Evolutionary conservation across 2,888 invertebrate species (phyloP).

Genomic region (Pseudococcus jackbeardsleyi): DNA sequence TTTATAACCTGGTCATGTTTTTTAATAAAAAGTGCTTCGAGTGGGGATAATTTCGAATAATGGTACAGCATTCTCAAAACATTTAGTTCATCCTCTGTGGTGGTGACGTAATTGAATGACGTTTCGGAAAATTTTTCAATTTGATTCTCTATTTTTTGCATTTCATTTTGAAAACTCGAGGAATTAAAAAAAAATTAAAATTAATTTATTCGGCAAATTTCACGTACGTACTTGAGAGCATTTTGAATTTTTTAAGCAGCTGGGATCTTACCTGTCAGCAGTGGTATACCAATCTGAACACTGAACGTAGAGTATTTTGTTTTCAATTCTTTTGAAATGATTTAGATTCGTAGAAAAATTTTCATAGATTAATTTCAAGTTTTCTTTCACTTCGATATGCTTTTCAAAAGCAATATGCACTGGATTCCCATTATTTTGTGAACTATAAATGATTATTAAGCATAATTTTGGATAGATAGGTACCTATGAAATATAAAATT

Average conservation of each 20-base stretch:
- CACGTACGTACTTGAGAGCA: neutral
- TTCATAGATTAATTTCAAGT: neutral
- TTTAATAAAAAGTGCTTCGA: neutral
- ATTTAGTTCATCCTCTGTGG: conserved; percentile 45
- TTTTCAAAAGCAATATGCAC: conserved; percentile 13
- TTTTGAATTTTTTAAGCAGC: neutral
- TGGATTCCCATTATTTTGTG: conserved; percentile 2
- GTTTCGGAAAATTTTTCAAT: conserved; percentile 8
- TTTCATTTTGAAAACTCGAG: conserved; percentile 28
- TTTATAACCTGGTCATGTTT: conserved; percentile 7
- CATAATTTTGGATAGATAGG: neutral
- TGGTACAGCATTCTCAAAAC: conserved; percentile 46
- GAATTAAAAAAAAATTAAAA: neutral
- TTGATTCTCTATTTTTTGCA: conserved; percentile 37
- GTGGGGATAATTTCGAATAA: conserved; percentile 27
- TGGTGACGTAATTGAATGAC: conserved; percentile 24
- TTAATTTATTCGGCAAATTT: too few species aligned
- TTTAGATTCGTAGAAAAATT: neutral
- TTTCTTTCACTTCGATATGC: neutral
- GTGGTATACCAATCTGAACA: conserved; percentile 30
- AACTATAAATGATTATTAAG: neutral
- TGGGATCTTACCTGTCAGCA: neutral
- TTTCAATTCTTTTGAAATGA: neutral
- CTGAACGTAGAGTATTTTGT: conserved; percentile 25
- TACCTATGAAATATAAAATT: too few species aligned